phyloP scores from a whole-genome alignment of 2,888 invertebrate genomes.

The Dynastes hyllus region DNA sequence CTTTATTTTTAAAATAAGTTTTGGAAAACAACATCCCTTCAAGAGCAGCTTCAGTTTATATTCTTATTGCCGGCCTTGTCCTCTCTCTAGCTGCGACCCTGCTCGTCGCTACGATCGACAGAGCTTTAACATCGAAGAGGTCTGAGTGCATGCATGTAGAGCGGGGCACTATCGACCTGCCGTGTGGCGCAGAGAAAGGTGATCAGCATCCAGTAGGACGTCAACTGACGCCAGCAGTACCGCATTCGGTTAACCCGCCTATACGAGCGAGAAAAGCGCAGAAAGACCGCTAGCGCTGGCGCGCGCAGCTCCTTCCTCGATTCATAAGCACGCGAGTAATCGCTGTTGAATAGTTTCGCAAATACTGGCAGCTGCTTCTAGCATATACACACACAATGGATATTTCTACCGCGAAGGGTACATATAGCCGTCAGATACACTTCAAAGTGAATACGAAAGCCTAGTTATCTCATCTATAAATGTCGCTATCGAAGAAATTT shows the following conservation, averaged over 20 bases:
- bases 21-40: too few relatives aligned
- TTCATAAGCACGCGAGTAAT: neutral
- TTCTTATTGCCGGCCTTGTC: too few relatives aligned
- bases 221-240: slow-evolving; percentile 45
- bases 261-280: slow-evolving; percentile 10
- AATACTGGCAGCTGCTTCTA: slow-evolving; percentile 22
- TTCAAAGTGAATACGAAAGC: neutral
- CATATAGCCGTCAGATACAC: neutral
- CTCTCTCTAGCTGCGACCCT: too few relatives aligned
- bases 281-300: neutral
- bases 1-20: too few relatives aligned
- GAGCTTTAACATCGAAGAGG: neutral
- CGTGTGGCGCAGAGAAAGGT: slow-evolving; percentile 1
- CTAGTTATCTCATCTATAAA: neutral
- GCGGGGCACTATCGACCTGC: slow-evolving; percentile 36
- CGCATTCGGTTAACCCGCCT: slow-evolving; percentile 42
- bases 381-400: neutral
- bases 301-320: slow-evolving; percentile 14
- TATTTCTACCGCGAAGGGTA: neutral
- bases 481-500: neutral
- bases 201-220: slow-evolving; percentile 28
- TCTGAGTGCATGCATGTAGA: slow-evolving; percentile 13
- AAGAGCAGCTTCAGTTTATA: too few relatives aligned
- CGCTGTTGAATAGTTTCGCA: slow-evolving; percentile 23
- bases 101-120: too few relatives aligned